Percentiles rank a stretch among this genome's conserved stretches.
Conservation (phyloP, 2,113 vertebrate genomes). For the Malurus cyaneus region DNA sequence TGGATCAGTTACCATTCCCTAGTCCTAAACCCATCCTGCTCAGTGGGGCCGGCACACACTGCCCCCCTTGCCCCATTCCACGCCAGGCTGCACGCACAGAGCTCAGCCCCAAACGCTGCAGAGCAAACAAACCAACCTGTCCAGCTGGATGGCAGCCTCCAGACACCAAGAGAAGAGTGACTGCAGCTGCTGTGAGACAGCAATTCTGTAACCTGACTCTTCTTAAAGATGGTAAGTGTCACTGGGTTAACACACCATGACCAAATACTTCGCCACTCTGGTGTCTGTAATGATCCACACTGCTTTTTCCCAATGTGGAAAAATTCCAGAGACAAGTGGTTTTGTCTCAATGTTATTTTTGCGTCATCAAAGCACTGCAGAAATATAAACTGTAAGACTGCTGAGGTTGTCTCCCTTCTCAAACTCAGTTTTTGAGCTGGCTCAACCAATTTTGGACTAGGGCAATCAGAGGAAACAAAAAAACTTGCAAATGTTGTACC, state of each 20-base stretch:
- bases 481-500: not conserved
- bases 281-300: not conserved
- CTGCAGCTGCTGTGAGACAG: not conserved
- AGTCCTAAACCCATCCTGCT: not conserved
- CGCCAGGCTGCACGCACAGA: not conserved
- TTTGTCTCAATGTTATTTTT: not conserved
- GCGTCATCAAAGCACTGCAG: not conserved
- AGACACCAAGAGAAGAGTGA: not conserved
- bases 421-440: not conserved
- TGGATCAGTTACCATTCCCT: not conserved
- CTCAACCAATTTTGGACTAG: not conserved
- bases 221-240: not conserved
- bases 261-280: accelerated
- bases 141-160: not conserved
- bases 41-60: not conserved
- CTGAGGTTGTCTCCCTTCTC: not conserved
- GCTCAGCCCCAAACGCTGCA: not conserved
- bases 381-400: not conserved
- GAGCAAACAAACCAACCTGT: not conserved
- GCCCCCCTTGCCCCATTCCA: not conserved
- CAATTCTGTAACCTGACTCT: not conserved
- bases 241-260: not conserved
- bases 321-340: not conserved
- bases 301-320: not conserved
- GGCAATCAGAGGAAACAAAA: not conserved